phyloP scores from a whole-genome alignment of 2,888 invertebrate genomes.

The Napeogenes sylphis region DNA sequence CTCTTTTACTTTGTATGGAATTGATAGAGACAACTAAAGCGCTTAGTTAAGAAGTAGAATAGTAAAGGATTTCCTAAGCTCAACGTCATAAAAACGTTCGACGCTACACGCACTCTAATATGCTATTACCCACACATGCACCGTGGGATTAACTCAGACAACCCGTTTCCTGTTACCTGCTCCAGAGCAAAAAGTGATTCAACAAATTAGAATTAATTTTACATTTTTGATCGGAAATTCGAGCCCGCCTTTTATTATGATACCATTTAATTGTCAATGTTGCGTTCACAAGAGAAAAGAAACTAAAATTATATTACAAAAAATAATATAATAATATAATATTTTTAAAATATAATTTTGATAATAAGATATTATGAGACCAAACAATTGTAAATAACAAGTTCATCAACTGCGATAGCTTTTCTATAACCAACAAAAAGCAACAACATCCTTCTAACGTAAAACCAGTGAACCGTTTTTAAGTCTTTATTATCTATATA shows the following conservation, averaged over 20 bases:
- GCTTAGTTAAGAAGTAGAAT: slow-evolving; percentile 53
- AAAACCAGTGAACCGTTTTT: slow-evolving; percentile 55
- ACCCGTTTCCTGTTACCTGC: slow-evolving; percentile 76
- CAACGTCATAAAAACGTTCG: slow-evolving; percentile 48
- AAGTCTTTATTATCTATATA: slow-evolving; percentile 67
- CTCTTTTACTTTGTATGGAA: slow-evolving; percentile 42
- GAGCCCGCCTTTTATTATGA: background rate
- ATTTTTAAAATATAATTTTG: no score
- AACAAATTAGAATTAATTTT: slow-evolving; percentile 71
- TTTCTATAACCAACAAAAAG: background rate
- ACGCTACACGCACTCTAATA: slow-evolving; percentile 50
- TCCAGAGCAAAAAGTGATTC: slow-evolving; percentile 64
- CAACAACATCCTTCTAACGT: slow-evolving; percentile 19
- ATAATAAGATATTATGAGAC: no score
- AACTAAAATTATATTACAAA: background rate
- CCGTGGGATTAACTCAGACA: slow-evolving; percentile 66
- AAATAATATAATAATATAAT: background rate
- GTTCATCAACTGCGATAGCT: background rate
- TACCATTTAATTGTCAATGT: background rate
- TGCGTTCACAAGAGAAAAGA: background rate
- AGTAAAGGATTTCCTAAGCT: slow-evolving; percentile 51
- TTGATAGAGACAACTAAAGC: slow-evolving; percentile 50
- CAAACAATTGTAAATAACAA: no score
- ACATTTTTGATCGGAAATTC: slow-evolving; percentile 50
- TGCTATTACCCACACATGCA: slow-evolving; percentile 56